Conservation (phyloP, 2,113 vertebrate genomes). For the Oryzias javanicus region DNA sequence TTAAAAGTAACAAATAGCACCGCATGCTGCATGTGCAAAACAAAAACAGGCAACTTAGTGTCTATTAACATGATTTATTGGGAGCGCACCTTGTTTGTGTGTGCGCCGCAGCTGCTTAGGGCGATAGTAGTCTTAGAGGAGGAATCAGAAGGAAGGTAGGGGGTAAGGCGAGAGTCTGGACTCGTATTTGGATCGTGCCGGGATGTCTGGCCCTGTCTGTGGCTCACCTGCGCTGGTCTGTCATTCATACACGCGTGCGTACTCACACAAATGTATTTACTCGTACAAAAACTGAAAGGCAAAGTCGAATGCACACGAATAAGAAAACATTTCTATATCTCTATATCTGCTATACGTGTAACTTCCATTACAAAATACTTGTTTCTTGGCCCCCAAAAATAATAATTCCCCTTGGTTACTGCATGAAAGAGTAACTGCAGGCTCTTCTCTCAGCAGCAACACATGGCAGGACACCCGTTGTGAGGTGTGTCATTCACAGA, state of each 20-base stretch:
- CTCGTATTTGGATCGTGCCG: constrained; percentile 77
- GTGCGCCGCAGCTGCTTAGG: constrained; percentile 23
- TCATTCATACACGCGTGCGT: constrained; percentile 49
- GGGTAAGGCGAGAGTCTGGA: constrained; percentile 79
- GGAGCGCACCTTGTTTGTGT: constrained; percentile 5
- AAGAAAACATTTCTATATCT: constrained; percentile 8
- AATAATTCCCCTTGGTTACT: constrained; percentile 30
- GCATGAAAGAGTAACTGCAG: constrained; percentile 54
- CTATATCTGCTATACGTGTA: constrained; percentile 11
- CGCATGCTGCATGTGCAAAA: neutral
- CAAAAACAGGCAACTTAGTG: neutral
- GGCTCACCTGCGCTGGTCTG: constrained; percentile 74
- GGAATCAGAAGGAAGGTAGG: constrained; percentile 17
- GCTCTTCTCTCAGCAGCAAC: constrained; percentile 61
- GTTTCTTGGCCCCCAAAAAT: constrained; percentile 41
- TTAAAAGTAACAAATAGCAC: neutral
- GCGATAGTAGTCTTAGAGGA: constrained; percentile 28
- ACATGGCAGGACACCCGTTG: constrained; percentile 77
- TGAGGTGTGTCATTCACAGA: constrained; percentile 73
- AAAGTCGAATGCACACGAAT: neutral
- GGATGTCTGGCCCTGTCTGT: constrained; percentile 77
- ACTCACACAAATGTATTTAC: constrained; percentile 26
- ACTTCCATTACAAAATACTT: constrained; percentile 40
- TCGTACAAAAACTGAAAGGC: constrained; percentile 6
- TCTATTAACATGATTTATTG: neutral